Evolutionary conservation across 92 coral and sea anemone genomes (phyloP), one percentile per base, ranked within the genome.

Genomic region (Parazoanthus darwini): DNA sequence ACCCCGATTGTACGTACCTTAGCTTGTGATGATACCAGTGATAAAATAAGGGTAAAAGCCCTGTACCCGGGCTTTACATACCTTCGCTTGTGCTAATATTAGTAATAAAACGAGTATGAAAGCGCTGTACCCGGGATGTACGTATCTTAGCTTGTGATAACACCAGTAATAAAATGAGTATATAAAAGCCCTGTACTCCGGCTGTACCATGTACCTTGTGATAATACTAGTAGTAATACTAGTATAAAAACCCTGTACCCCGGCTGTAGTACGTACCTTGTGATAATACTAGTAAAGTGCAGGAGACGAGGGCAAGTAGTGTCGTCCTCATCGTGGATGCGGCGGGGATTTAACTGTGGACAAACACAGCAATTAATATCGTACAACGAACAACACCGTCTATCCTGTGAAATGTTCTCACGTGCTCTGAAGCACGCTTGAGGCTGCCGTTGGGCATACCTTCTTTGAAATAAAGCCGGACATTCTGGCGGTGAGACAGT

Each of bases 261-360:
- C 10, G n/a, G 25, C 16, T 42, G 33, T 29, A 29, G 13, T 2
- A 70, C 87, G 16, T 83, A 83, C 79, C 87, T 83, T 83, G 87
- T 48, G 87, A 83, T 44, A 83, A 65, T 44, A 26, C 78, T 83
- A 83, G 67, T 83, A 83, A 25, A 25, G 78, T 70, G 78, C 78
- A 83, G 66, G 87, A 70, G 18, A 83, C 78, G 78, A 83, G 87
- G 78, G 78, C 87, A 25, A 83, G 37, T 11, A 70, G 74, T 26
- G 43, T 83, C 29, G 79, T 83, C 87, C 87, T 83, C 87, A 83
- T 83, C 65, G 51, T 83, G 78, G 29, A 14, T 42, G 65, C 39
- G 78, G 87, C 25, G 87, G 87, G 87, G 46, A 83, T 20, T 44
- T 18, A 83, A 14, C 87, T 83, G 79, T 29, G 43, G 65, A 83